Evolutionary conservation across 2,888 invertebrate species (phyloP).

Genomic region (Hemistola chrysoprasaria): DNA sequence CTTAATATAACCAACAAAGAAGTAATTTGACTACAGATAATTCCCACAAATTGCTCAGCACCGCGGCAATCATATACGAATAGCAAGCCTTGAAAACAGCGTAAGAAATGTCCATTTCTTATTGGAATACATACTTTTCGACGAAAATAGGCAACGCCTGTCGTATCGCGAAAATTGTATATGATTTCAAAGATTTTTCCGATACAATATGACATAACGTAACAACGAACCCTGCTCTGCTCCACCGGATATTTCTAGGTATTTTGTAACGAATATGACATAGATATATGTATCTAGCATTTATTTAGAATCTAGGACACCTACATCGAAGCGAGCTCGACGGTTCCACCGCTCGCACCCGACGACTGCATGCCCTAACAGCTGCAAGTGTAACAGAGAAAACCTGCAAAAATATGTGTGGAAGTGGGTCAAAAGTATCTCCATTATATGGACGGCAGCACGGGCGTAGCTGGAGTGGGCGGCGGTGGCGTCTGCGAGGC

Average conservation of each 20-base stretch:
- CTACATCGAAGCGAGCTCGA: conserved; percentile 11
- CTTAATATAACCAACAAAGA: too few species aligned
- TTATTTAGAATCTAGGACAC: conserved; percentile 14
- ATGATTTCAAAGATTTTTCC: conserved; percentile 2
- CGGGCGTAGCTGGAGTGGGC: conserved; percentile 56
- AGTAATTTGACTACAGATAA: too few species aligned
- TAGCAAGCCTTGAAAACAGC: too few species aligned
- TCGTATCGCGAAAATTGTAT: neutral
- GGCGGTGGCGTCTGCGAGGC: conserved; percentile 74
- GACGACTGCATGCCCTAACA: conserved; percentile 19
- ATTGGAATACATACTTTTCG: too few species aligned
- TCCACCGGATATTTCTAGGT: conserved; percentile 17
- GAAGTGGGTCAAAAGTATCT: conserved; percentile 68
- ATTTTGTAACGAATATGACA: conserved; percentile 7
- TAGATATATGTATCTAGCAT: neutral
- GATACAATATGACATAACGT: conserved; percentile 2
- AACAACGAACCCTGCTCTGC: conserved; percentile 1
- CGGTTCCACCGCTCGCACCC: conserved; percentile 27
- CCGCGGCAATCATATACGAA: too few species aligned
- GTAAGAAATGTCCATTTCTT: too few species aligned
- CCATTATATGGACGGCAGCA: conserved; percentile 56
- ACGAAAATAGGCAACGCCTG: too few species aligned
- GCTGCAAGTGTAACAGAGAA: conserved; percentile 37
- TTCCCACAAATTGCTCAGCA: too few species aligned
- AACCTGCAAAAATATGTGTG: conserved; percentile 37